Conservation (phyloP, 2,113 vertebrate genomes). For the Microcebus jonahi region DNA sequence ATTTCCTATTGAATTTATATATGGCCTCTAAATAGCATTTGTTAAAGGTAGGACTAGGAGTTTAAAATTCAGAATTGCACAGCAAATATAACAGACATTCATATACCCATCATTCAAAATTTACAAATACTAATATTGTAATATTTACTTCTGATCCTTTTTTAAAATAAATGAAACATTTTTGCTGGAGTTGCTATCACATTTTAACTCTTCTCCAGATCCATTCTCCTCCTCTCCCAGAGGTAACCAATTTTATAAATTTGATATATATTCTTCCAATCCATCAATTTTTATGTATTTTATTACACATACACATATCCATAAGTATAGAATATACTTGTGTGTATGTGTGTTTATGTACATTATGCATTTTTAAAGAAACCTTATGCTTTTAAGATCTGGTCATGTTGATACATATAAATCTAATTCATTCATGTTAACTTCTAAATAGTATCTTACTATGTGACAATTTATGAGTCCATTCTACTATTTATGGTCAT, state of each 20-base stretch:
- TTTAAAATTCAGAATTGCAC: neutral
- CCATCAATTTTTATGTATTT: neutral
- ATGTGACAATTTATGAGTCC: neutral
- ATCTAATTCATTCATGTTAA: conserved; percentile 28
- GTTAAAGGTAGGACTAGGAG: neutral
- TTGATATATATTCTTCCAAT: neutral
- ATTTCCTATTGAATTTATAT: neutral
- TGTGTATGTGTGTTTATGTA: neutral
- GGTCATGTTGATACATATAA: neutral
- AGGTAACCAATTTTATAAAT: neutral
- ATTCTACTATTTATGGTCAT: neutral
- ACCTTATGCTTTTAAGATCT: neutral
- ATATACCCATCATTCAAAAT: neutral
- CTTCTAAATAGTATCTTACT: neutral
- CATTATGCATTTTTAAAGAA: neutral
- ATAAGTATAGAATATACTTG: neutral
- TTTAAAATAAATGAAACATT: conserved; percentile 4
- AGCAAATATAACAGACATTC: neutral
- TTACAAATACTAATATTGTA: neutral
- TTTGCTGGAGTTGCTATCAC: neutral
- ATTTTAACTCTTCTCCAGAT: neutral
- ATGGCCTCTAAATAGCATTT: neutral
- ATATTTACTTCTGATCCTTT: neutral
- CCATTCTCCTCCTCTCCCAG: neutral
- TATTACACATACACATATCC: neutral